These are phyloP conservation scores for Nothura maculosa DNA, from an alignment of 2,797 vertebrate genomes.

Conservation along the genomic window DNA sequence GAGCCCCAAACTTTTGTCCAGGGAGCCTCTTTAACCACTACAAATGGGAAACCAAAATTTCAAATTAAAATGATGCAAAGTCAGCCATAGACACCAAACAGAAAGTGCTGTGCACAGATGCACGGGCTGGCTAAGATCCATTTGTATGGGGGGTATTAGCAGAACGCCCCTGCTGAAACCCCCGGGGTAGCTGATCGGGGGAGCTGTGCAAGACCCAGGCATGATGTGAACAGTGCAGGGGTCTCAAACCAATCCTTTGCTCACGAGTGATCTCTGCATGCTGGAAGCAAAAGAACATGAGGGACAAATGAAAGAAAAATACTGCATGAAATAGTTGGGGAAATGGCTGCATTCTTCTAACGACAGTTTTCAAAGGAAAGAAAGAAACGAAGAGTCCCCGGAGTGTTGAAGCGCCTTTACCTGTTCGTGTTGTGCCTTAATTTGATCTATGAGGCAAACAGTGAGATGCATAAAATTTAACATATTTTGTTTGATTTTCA, in stretches of 20 bases:
- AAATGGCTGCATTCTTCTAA: neutral
- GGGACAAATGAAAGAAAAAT: neutral
- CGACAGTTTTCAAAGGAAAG: neutral
- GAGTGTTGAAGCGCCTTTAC: neutral
- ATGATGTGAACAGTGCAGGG: accelerated
- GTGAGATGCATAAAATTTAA: neutral
- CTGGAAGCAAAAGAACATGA: neutral
- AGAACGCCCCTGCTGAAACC: neutral
- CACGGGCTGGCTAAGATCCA: accelerated
- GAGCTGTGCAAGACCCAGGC: accelerated
- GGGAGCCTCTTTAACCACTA: neutral
- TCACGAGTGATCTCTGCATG: accelerated
- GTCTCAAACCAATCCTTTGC: neutral
- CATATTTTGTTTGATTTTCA: neutral
- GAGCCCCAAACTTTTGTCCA: neutral
- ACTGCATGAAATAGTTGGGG: neutral
- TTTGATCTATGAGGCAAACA: neutral
- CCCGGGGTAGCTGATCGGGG: accelerated
- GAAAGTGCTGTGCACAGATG: accelerated
- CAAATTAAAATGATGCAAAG: neutral
- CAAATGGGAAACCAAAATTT: neutral
- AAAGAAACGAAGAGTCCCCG: neutral
- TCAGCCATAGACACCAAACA: neutral
- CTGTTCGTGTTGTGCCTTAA: neutral
- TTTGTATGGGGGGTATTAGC: too few relatives aligned